Percentiles rank a stretch among this genome's conserved stretches.
These are phyloP conservation scores for Otis tarda DNA, from an alignment of 2,113 vertebrate genomes.

Conservation along the genomic window DNA sequence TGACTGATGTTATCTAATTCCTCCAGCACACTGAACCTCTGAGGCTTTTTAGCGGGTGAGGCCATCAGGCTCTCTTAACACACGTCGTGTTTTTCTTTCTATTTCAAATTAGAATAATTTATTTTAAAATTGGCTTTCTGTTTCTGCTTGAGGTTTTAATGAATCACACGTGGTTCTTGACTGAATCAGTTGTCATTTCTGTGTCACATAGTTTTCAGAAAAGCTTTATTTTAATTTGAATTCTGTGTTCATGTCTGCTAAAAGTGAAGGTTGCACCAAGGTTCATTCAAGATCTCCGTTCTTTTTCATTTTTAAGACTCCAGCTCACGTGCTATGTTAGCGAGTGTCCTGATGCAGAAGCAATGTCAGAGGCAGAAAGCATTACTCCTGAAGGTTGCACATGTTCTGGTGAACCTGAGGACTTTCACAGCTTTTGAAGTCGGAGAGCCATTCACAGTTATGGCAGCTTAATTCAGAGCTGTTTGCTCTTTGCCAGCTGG, in stretches of 20 bases:
- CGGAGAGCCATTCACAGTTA: not conserved
- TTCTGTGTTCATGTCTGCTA: not conserved
- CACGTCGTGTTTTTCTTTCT: not conserved
- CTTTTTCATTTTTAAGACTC: not conserved
- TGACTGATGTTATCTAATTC: not conserved
- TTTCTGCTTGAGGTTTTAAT: not conserved
- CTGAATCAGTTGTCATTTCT: not conserved
- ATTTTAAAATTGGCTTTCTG: not conserved
- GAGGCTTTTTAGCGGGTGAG: not conserved
- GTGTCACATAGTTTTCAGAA: not conserved
- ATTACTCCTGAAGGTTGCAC: not conserved
- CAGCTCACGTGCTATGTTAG: not conserved
- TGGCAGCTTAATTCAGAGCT: not conserved
- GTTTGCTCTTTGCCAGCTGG: not conserved
- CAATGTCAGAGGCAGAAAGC: not conserved
- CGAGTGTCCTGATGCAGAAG: not conserved
- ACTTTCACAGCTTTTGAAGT: not conserved
- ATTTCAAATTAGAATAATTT: conserved; percentile 6
- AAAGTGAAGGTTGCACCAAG: not conserved
- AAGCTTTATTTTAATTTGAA: not conserved
- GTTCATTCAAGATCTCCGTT: not conserved
- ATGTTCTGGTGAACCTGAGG: not conserved
- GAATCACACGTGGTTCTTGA: not conserved
- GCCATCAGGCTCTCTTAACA: not conserved
- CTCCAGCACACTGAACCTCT: not conserved